Evolutionary conservation across 2,888 invertebrate species (phyloP), one percentile per base, ranked within the genome.

Genomic region (Dryobota labecula): DNA sequence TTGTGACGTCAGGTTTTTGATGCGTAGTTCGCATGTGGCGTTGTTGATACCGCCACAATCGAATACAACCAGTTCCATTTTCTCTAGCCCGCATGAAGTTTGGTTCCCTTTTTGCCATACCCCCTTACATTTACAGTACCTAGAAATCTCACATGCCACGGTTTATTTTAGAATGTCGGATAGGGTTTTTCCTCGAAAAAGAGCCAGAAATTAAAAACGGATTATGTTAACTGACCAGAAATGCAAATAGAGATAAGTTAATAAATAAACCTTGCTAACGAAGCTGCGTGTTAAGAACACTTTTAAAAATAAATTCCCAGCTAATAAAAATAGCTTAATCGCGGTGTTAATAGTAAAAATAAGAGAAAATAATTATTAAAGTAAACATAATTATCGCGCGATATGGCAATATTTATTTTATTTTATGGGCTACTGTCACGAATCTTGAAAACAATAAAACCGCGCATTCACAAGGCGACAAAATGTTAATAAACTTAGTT

Each of bases 361-460:
- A 80, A 78, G 83, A 54, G 63, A 86, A 88, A 84, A 84, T 87
- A 81, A 86, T 87, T 84, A 87, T 77, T 69, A 80, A 70, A 83
- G 80, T 81, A 85, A 87, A 85, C 82, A 85, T 84, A 87, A 70
- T 88, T 87, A 89, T 82, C 82, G 80, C 76, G 78, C 82, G 76
- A 82, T 83, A 84, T 61, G 79, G 68, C 82, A 76, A 85, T 88
- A 86, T 85, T 87, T 83, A 84, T 86, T 86, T 83, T 83, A 85
- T 86, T 88, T 88, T 85, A 90, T 84, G 86, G 82, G 75, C 73
- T 80, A 73, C 69, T 80, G 87, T 88, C 90, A 91, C 89, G 90
- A 83, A 80, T 82, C 76, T 76, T 33, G 60, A 49, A 41, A 51
- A 20, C 13, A 0, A 18, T 58, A 69, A 76, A 51, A 61, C 15